Evolutionary conservation across 2,888 invertebrate species (phyloP), one percentile per base, ranked within the genome.

Genomic region (Geophilus truncorum): DNA sequence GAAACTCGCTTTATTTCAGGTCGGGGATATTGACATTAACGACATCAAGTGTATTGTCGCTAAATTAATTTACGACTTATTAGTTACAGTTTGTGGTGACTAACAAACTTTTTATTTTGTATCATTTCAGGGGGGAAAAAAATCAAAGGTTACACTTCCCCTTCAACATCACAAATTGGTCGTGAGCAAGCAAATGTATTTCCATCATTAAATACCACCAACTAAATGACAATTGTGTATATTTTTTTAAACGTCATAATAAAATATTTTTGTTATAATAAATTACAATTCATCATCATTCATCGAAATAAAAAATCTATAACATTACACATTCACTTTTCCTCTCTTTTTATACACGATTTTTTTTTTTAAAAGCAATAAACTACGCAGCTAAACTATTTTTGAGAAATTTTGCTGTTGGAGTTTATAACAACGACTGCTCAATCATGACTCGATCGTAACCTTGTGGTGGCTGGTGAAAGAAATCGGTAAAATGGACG

Each of bases 401-500:
- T 21, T 18, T 10, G 21, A 62, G 21, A 62, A n/a, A 62, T 21
- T 23, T 62, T 76, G 1, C 76, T 28, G 9, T 25, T 40, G 40
- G 4, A 32, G 12, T 21, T 57, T 94, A 98, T 84, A 98, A 92
- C 80, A 98, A 90, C 1, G 97, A 97, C 87, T 98, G 97, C 87
- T 98, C 98, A 82, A 97, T 90, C 93, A 98, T 95, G 83, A 98
- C 97, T 88, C 93, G 94, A 85, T 97, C 97, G 86, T 93, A 98
- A 51, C 97, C 98, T 79, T 91, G 89, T 0, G 88, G 86, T 45
- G 94, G 93, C 0, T 92, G 90, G 86, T 94, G 92, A 83, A 92
- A 91, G 87, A 98, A 97, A 86, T 93, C 93, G 84, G 95, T 94
- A 87, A 98, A 91, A 85, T 96, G 93, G 83, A 97, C 92, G 88